Conservation (phyloP, 1,140 invertebrate genomes). For the Solenopsis fugax region DNA sequence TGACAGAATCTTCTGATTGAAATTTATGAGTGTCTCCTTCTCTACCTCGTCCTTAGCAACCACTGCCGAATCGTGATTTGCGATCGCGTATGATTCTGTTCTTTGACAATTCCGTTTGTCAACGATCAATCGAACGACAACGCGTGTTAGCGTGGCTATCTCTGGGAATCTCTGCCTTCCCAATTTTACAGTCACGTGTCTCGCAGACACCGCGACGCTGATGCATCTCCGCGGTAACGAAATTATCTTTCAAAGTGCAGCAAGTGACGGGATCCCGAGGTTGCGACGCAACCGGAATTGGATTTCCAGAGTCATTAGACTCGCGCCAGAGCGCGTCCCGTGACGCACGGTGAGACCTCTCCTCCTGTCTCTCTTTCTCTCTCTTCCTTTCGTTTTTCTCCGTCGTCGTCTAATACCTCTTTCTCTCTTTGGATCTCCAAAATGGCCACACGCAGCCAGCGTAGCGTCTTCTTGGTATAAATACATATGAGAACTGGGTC, state of each 20-base stretch:
- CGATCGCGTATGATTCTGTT: background rate
- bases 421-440: constrained; percentile 69
- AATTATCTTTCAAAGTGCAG: constrained; percentile 37
- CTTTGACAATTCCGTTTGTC: background rate
- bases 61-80: background rate
- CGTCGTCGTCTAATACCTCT: constrained; percentile 50
- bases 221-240: constrained; percentile 48
- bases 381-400: constrained; percentile 31
- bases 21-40: constrained; percentile 54
- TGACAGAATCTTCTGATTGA: constrained; percentile 44
- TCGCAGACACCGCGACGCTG: background rate
- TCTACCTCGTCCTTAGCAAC: background rate
- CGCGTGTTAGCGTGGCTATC: background rate
- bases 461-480: constrained; percentile 82
- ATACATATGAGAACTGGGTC: constrained; percentile 84
- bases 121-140: background rate
- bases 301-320: constrained; percentile 82
- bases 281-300: constrained; percentile 76
- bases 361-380: constrained; percentile 26
- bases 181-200: constrained; percentile 30
- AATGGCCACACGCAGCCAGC: constrained; percentile 76
- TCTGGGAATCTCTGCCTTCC: background rate
- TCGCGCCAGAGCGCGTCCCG: constrained; percentile 77
- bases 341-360: constrained; percentile 72
- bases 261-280: constrained; percentile 35